Conservation (phyloP, 1,140 invertebrate genomes). For the Vollenhovia emeryi region DNA sequence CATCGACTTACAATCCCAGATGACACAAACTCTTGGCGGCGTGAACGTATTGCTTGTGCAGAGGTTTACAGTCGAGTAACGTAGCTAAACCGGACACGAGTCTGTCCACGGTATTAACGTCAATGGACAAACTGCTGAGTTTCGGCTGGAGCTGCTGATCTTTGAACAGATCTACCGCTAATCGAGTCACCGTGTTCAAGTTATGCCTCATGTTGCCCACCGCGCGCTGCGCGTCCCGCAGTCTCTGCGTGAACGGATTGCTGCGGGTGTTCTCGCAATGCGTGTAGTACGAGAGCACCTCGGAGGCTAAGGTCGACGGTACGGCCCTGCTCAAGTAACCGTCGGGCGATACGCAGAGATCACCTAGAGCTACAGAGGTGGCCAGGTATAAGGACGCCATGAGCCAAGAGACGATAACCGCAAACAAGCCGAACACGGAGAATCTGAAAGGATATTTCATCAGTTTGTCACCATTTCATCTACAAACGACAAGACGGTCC, state of each 20-base stretch:
- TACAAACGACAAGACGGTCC: not conserved
- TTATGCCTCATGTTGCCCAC: slow-evolving; percentile 89
- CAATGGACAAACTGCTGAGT: slow-evolving; percentile 89
- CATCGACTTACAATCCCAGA: slow-evolving; percentile 89
- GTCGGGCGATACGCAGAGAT: slow-evolving; percentile 91
- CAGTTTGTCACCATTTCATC: not conserved
- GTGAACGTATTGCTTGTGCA: slow-evolving; percentile 92
- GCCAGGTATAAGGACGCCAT: slow-evolving; percentile 94
- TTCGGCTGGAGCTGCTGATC: slow-evolving; percentile 88
- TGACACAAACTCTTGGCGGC: slow-evolving; percentile 92
- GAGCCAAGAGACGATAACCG: slow-evolving; percentile 96
- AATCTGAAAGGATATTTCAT: slow-evolving; percentile 84
- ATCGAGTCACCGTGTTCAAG: slow-evolving; percentile 87
- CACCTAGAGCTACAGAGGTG: slow-evolving; percentile 91
- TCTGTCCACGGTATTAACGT: slow-evolving; percentile 89
- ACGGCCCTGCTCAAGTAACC: slow-evolving; percentile 81
- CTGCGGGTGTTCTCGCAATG: slow-evolving; percentile 91
- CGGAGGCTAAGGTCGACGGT: slow-evolving; percentile 83
- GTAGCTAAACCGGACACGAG: slow-evolving; percentile 87
- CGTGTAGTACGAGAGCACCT: slow-evolving; percentile 93
- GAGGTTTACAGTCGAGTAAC: slow-evolving; percentile 91
- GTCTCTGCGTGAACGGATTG: slow-evolving; percentile 92
- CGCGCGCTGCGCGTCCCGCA: slow-evolving; percentile 91
- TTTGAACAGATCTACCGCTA: slow-evolving; percentile 88
- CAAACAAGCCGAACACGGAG: slow-evolving; percentile 94